Percentiles rank a stretch among this genome's conserved stretches.
These are phyloP conservation scores for Megalops atlanticus DNA, from an alignment of 2,113 vertebrate genomes.

Conservation along the genomic window DNA sequence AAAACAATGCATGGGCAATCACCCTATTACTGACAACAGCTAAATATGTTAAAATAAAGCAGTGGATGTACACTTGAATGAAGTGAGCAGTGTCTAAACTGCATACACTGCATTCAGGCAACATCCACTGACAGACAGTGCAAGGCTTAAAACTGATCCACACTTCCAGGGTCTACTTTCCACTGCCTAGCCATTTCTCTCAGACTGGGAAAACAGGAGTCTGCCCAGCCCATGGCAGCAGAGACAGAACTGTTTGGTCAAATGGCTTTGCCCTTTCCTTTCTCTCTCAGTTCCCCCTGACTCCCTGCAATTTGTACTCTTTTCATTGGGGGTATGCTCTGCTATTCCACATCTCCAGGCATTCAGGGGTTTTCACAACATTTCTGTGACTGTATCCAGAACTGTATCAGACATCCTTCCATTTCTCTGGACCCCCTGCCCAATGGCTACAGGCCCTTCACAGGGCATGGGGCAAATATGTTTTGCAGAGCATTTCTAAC, in stretches of 20 bases:
- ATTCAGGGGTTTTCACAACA: background rate
- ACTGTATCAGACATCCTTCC: background rate
- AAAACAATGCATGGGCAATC: slow-evolving; percentile 64
- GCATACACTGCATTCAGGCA: too few relatives aligned
- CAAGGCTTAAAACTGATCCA: slow-evolving; percentile 25
- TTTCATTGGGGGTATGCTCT: slow-evolving; percentile 38
- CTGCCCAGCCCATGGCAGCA: slow-evolving; percentile 34
- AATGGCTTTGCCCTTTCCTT: slow-evolving; percentile 25
- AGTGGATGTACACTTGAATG: too few relatives aligned
- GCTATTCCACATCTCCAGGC: background rate
- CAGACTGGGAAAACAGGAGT: background rate
- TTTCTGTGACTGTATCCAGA: background rate
- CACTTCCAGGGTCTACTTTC: slow-evolving; percentile 56
- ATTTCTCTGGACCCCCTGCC: background rate
- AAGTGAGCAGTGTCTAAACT: too few relatives aligned
- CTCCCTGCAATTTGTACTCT: slow-evolving; percentile 60
- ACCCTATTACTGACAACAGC: slow-evolving; percentile 58
- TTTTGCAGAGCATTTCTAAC: background rate
- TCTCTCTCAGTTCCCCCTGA: background rate
- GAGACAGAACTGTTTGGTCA: slow-evolving; percentile 52
- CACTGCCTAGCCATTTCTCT: slow-evolving; percentile 7
- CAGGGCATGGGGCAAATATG: background rate
- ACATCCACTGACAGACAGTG: too few relatives aligned
- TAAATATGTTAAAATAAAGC: too few relatives aligned
- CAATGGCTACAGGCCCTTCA: background rate